Percentiles rank a stretch among this genome's conserved stretches.
Conservation (phyloP, 2,797 vertebrate species). For the Hoplostethus atlanticus region DNA sequence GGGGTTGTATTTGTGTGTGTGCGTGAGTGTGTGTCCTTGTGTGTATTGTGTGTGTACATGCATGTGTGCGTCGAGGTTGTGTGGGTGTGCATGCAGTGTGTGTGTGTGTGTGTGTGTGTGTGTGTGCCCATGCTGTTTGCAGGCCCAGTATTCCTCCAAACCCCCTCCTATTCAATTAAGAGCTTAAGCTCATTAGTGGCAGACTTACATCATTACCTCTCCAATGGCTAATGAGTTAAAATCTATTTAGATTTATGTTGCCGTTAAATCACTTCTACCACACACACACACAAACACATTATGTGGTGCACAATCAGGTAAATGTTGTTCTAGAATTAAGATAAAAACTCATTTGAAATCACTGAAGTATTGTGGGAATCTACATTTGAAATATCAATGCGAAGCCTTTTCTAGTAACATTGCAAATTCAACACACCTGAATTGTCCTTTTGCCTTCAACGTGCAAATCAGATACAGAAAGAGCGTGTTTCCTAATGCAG, state of each 20-base stretch:
- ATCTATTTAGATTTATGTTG: slow-evolving; percentile 86
- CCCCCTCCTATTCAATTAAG: slow-evolving; percentile 79
- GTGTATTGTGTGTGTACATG: slow-evolving; percentile 22
- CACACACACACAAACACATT: slow-evolving; percentile 36
- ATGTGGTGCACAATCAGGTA: slow-evolving; percentile 49
- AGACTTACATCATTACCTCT: slow-evolving; percentile 83
- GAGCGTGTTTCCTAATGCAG: slow-evolving; percentile 15
- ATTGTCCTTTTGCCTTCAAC: slow-evolving; percentile 62
- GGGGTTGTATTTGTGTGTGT: slow-evolving; percentile 61
- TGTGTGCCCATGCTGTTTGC: slow-evolving; percentile 35
- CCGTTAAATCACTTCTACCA: slow-evolving; percentile 71
- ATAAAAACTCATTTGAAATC: slow-evolving; percentile 18
- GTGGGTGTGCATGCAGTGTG: slow-evolving; percentile 19
- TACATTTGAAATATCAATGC: slow-evolving; percentile 37
- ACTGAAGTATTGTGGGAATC: slow-evolving; percentile 35
- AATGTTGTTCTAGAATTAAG: slow-evolving; percentile 36
- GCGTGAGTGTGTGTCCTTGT: slow-evolving; percentile 38
- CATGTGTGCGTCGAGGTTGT: slow-evolving; percentile 44
- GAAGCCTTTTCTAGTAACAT: slow-evolving; percentile 68
- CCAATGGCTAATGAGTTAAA: slow-evolving; percentile 83
- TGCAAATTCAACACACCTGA: slow-evolving; percentile 78
- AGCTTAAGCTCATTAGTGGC: slow-evolving; percentile 83
- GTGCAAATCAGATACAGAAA: slow-evolving; percentile 64
- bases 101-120: slow-evolving; percentile 13
- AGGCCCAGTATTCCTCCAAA: slow-evolving; percentile 6